These are phyloP conservation scores for Corythornis cristatus DNA, from an alignment of 2,113 vertebrate species.

Conservation along the genomic window DNA sequence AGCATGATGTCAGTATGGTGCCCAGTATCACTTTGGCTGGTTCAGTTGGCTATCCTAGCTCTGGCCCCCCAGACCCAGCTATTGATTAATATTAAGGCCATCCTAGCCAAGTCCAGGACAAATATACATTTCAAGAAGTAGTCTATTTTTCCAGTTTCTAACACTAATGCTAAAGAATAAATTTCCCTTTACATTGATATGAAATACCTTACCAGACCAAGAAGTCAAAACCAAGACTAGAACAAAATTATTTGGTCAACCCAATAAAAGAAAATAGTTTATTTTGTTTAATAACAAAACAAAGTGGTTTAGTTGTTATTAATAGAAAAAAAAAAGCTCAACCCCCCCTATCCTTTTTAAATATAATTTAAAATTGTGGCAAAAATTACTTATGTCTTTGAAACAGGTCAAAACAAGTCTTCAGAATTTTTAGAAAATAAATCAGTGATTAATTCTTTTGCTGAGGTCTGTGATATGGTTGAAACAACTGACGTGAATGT, in stretches of 20 bases:
- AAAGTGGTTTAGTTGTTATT: background rate
- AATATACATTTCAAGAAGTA: background rate
- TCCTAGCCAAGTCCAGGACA: too few species aligned
- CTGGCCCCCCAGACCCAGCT: too few species aligned
- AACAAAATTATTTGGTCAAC: background rate
- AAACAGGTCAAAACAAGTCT: background rate
- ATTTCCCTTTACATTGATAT: background rate
- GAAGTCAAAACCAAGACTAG: background rate
- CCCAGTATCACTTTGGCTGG: too few species aligned
- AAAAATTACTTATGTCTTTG: background rate
- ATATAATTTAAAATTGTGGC: background rate
- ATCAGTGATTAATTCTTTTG: rapidly evolving
- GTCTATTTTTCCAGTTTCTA: background rate
- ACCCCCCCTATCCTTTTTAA: rapidly evolving
- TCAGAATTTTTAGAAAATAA: background rate
- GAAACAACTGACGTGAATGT: background rate
- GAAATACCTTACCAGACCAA: background rate
- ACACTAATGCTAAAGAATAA: rapidly evolving
- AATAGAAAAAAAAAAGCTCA: background rate
- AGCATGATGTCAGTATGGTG: too few species aligned
- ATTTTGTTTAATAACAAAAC: background rate
- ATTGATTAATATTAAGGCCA: too few species aligned
- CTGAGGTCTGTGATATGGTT: background rate
- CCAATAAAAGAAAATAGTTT: background rate
- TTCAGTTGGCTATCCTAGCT: too few species aligned